A percentile compares a stretch with the other conserved stretches of the same genome.
phyloP scores from a whole-genome alignment of 2,888 invertebrate species.

The Macrosiphum euphorbiae region DNA sequence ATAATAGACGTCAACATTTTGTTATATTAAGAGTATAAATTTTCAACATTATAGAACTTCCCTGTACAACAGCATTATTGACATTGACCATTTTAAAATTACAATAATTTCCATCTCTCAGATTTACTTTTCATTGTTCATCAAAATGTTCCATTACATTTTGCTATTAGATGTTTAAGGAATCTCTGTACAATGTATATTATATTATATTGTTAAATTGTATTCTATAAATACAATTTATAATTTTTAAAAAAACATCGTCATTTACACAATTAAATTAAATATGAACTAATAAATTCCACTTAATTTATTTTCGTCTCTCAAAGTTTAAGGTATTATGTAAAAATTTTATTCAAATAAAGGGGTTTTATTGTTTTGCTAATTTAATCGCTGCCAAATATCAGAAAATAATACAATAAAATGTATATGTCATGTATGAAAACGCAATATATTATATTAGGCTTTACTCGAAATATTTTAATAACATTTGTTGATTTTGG shows the following conservation, averaged over 20 bases:
- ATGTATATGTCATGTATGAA: neutral
- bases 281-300: neutral
- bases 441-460: neutral
- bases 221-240: neutral
- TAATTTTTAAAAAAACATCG: neutral
- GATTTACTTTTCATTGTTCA: neutral
- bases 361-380: neutral
- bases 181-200: neutral
- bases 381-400: neutral
- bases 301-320: neutral
- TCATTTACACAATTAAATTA: neutral
- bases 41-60: neutral
- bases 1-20: neutral
- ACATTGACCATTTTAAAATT: neutral
- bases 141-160: neutral
- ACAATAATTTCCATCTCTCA: neutral
- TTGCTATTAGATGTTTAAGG: neutral
- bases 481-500: neutral
- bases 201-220: neutral
- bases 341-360: neutral
- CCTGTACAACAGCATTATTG: neutral
- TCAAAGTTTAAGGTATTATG: neutral
- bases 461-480: neutral
- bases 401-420: neutral
- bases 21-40: neutral